phyloP scores from a whole-genome alignment of 2,797 vertebrate species.

The Hapalemur alaotrensis region DNA sequence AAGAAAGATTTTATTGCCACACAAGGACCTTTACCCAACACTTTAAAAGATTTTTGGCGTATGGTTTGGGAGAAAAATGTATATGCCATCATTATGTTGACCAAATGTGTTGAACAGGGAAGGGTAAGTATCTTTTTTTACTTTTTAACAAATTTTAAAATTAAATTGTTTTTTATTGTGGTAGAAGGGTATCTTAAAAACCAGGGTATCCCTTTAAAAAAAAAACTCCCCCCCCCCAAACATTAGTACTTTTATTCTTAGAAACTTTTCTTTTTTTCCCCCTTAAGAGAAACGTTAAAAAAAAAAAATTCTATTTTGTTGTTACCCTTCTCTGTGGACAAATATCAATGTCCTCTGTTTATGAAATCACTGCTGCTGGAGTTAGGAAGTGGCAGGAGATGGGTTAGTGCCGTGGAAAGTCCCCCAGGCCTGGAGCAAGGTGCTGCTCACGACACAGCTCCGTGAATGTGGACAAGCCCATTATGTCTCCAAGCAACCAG shows the following conservation, averaged over 20 bases:
- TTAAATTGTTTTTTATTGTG: neutral
- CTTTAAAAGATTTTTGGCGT: slow-evolving; percentile 95
- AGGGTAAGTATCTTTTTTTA: slow-evolving; percentile 87
- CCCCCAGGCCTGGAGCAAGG: neutral
- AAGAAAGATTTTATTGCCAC: slow-evolving; percentile 95
- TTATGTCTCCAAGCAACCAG: neutral
- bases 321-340: neutral
- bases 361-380: neutral
- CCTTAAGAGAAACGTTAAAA: neutral
- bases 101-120: slow-evolving; percentile 95
- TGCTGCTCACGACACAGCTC: fast-evolving
- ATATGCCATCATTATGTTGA: slow-evolving; percentile 95
- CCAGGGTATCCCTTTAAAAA: neutral
- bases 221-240: neutral
- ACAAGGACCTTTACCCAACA: slow-evolving; percentile 95
- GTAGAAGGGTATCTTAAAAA: slow-evolving; percentile 81
- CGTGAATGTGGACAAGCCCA: neutral
- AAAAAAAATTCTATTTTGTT: neutral
- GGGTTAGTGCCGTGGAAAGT: neutral
- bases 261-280: neutral
- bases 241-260: neutral
- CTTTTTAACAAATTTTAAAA: neutral
- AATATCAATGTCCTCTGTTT: neutral
- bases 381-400: neutral
- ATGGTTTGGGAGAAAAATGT: slow-evolving; percentile 98